Percentiles rank a stretch among this genome's conserved stretches.
These are phyloP conservation scores for Nasua narica DNA, from an alignment of 2,797 vertebrate species.

Conservation along the genomic window DNA sequence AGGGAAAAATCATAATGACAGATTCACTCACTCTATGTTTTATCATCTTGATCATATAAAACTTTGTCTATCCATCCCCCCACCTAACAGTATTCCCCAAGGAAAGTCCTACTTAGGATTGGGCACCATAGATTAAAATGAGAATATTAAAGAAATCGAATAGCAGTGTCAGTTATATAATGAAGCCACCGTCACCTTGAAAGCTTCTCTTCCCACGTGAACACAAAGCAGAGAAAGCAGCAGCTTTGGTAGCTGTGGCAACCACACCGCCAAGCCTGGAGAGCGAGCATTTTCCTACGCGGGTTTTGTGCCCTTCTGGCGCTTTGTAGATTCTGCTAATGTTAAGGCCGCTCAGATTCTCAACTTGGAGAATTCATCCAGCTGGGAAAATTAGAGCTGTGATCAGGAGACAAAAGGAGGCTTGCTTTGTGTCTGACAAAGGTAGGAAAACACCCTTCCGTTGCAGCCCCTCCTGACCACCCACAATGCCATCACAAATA, in stretches of 20 bases:
- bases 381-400: conserved; percentile 59
- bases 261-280: not conserved
- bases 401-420: conserved; percentile 55
- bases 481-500: not conserved
- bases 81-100: not conserved
- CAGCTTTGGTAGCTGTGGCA: conserved; percentile 65
- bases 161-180: conserved; percentile 15
- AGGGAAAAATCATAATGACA: conserved; percentile 28
- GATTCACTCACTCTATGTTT: conserved; percentile 4
- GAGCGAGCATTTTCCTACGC: not conserved
- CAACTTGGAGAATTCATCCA: conserved; percentile 49
- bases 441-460: conserved; percentile 14
- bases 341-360: conserved; percentile 32
- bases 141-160: conserved; percentile 26
- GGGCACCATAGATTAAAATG: conserved; percentile 26
- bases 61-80: not conserved
- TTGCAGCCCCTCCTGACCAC: not conserved
- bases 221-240: conserved; percentile 42
- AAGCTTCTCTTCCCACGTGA: not conserved
- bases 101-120: not conserved
- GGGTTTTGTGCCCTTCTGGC: conserved; percentile 15
- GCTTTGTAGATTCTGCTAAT: conserved; percentile 51
- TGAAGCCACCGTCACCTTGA: not conserved
- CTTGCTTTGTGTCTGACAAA: conserved; percentile 28
- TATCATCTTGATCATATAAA: not conserved